These are phyloP conservation scores for Yasuhikotakia modesta DNA, from an alignment of 2,797 vertebrate species.

Conservation along the genomic window DNA sequence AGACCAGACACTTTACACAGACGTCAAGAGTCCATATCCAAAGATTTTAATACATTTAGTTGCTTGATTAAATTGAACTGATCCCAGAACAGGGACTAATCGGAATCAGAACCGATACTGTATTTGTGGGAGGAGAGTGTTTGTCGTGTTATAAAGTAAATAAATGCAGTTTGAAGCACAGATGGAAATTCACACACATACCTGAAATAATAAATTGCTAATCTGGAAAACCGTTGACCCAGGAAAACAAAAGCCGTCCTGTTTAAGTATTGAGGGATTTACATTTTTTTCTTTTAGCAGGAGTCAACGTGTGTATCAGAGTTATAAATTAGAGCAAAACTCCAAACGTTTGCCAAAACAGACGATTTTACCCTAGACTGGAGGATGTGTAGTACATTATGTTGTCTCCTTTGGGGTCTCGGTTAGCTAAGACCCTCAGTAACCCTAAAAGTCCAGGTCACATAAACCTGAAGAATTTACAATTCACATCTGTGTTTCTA, in stretches of 20 bases:
- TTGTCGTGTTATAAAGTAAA: neutral
- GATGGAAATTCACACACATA: constrained; percentile 37
- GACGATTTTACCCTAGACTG: constrained; percentile 29
- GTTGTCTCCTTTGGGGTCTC: constrained; percentile 33
- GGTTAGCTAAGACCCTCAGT: constrained; percentile 19
- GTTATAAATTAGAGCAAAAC: constrained; percentile 45
- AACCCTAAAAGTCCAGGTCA: constrained; percentile 5
- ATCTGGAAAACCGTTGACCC: constrained; percentile 68
- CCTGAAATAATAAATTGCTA: constrained; percentile 53
- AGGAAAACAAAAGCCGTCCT: constrained; percentile 74
- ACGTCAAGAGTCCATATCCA: neutral
- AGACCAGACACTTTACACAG: neutral
- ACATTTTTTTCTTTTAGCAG: constrained; percentile 54
- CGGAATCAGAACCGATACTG: neutral
- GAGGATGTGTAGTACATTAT: constrained; percentile 34
- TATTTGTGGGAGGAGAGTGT: neutral
- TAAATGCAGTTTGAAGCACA: neutral
- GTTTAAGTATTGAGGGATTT: constrained; percentile 76
- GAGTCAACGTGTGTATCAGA: constrained; percentile 54
- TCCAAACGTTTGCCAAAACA: constrained; percentile 39
- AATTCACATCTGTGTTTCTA: neutral
- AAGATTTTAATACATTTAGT: neutral
- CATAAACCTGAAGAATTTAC: constrained; percentile 28
- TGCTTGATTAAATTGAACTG: neutral
- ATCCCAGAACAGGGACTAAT: too few species aligned